Conservation (phyloP, 53 echinoderm and acorn worm species). For the Temnopleurus reevesii region DNA sequence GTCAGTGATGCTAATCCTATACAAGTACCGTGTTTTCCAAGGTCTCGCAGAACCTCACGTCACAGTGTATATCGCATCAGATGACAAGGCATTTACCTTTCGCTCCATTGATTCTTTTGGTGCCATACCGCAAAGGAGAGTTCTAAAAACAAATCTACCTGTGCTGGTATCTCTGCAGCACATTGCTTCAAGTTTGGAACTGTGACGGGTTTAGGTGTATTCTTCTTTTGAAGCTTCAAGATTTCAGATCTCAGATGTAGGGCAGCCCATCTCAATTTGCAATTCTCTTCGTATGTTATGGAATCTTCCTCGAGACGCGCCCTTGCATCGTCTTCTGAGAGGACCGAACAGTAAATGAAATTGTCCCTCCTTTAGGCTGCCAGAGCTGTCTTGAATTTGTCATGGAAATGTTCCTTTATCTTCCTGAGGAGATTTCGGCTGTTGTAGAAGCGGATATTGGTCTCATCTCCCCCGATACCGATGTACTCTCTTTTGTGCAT, state of each 20-base stretch:
- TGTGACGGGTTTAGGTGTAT: conserved; percentile 63
- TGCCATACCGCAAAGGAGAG: conserved; percentile 19
- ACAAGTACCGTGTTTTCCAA: conserved; percentile 71
- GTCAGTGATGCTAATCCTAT: conserved; percentile 71
- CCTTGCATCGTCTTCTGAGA: conserved; percentile 59
- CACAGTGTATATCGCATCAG: conserved; percentile 64
- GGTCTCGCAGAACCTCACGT: conserved; percentile 59
- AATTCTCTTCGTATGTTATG: conserved; percentile 35
- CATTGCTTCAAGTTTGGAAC: conserved; percentile 67
- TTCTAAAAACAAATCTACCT: conserved; percentile 62
- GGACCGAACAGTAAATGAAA: conserved; percentile 38
- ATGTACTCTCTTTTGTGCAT: background rate
- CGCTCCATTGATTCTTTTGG: conserved; percentile 32
- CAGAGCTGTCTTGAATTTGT: background rate
- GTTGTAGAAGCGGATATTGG: background rate
- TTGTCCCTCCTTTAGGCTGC: conserved; percentile 36
- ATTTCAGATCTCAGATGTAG: conserved; percentile 67
- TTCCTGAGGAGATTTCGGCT: background rate
- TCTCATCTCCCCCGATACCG: background rate
- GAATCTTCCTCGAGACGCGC: conserved; percentile 44
- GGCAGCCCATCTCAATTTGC: conserved; percentile 66
- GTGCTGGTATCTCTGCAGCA: conserved; percentile 63
- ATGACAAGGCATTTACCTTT: conserved; percentile 61
- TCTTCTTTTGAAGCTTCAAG: conserved; percentile 47
- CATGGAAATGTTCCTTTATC: background rate